Evolutionary conservation across 2,113 vertebrate genomes (phyloP), one percentile per base, ranked within the genome.

Genomic region (Pangasianodon hypophthalmus): DNA sequence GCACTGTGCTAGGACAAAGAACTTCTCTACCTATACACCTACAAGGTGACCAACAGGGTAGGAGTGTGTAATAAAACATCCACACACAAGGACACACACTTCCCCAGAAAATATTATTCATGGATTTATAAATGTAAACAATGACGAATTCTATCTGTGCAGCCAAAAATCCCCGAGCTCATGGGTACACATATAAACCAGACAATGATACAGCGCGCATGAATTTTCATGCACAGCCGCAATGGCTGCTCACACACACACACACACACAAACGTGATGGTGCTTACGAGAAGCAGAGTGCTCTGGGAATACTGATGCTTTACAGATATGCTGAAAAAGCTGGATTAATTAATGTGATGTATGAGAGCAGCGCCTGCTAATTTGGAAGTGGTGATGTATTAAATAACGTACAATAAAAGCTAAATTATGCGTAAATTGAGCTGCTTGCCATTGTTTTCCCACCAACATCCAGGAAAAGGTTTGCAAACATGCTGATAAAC

Each of bases 331-430:
- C 94, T 95, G 94, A 94, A 92, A 7, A 52, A 92, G 94, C 91
- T 93, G 92, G 93, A 93, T 96, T 95, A 96, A 96, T 96, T 96
- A 96, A 95, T 92, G 94, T 96, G 95, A 96, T 96, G 94, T 94
- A 96, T 96, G 93, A 93, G 91, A 91, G 91, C 88, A 88, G 87
- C 86, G 88, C 91, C 93, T 93, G 92, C 93, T 96, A 96, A 96
- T 96, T 96, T 95, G 96, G 94, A 96, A 95, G 96, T 95, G 95
- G 95, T 50, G 88, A 95, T 95, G 95, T 96, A 95, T 96, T 96
- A 96, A 96, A 96, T 96, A 95, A 94, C 93, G 93, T 92, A 94
- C 94, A 96, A 96, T 96, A 96, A 93, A 95, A 87, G 87, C 86
- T 92, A 96, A 96, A 96, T 96, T 95, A 96, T 92, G 93, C 93